Conservation (phyloP, 2,797 vertebrate species). For the Sebastes hubbsi region DNA sequence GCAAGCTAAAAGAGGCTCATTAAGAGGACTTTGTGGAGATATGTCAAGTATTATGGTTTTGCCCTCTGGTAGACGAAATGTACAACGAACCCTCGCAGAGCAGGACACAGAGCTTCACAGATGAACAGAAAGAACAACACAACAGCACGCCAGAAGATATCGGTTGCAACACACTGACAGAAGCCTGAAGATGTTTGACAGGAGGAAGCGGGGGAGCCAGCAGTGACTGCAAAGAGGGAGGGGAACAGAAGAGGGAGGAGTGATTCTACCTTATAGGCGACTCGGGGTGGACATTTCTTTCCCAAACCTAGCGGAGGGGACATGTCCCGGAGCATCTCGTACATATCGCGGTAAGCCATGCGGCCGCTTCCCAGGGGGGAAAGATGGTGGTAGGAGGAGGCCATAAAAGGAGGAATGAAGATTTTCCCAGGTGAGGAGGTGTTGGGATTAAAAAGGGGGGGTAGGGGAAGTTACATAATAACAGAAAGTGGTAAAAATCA, state of each 20-base stretch:
- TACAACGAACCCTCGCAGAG: slow-evolving; percentile 5
- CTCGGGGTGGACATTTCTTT: slow-evolving; percentile 97
- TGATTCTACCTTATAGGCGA: slow-evolving; percentile 98
- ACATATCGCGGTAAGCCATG: slow-evolving; percentile 97
- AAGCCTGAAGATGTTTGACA: slow-evolving; percentile 56
- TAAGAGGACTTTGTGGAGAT: neutral
- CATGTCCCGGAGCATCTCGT: slow-evolving; percentile 99
- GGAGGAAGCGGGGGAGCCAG: slow-evolving; percentile 42
- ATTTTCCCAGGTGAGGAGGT: slow-evolving; percentile 43
- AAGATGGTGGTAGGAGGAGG: slow-evolving; percentile 36
- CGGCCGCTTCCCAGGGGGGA: slow-evolving; percentile 86
- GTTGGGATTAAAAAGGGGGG: neutral
- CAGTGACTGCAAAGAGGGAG: slow-evolving; percentile 14
- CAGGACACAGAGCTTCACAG: slow-evolving; percentile 26
- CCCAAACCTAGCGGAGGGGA: slow-evolving; percentile 98
- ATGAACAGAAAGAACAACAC: slow-evolving; percentile 42
- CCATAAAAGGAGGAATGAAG: slow-evolving; percentile 50
- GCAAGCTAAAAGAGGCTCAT: neutral
- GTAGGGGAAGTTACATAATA: slow-evolving; percentile 53
- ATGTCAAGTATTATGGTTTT: neutral
- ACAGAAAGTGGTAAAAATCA: slow-evolving; percentile 40
- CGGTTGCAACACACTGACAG: slow-evolving; percentile 55
- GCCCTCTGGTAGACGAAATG: neutral
- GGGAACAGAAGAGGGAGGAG: slow-evolving; percentile 9
- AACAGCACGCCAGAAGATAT: slow-evolving; percentile 43